Evolutionary conservation across 2,888 invertebrate species (phyloP), one percentile per base, ranked within the genome.

Genomic region (Xestia ashworthii): DNA sequence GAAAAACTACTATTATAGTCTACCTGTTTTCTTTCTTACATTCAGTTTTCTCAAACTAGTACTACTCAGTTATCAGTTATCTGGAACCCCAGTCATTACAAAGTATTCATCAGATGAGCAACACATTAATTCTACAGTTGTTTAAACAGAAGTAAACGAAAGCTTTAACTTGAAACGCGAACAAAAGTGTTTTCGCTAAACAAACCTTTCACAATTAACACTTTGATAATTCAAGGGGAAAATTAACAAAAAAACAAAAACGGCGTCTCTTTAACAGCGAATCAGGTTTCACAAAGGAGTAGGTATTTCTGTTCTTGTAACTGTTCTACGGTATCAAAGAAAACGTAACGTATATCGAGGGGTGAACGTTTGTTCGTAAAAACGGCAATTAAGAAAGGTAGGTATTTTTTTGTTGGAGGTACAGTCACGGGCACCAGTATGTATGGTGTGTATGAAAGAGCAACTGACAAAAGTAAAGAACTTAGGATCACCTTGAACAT

Each of bases 161-260:
- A 50, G 4, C 50, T n/a, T 50, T 32, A 65, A 74, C 44, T 72
- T 68, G 69, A 22, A 55, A 78, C 22, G 46, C 12, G 38, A 41
- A 60, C 71, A 76, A 67, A 78, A 71, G 38, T 71, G 72, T 71
- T 78, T 50, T 11, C 48, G n/a, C 53, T 50, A 74, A 75, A 80
- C 58, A 74, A 71, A 74, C 44, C 46, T 64, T 70, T 71, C 55
- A 67, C 41, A 73, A n/a, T 53, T 41, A 74, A 73, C 83, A 72
- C 77, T 86, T 87, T 87, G 83, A 79, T 76, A 80, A 80, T 72
- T 83, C 71, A 77, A 46, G 12, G 6, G 44, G 66, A 76, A 87
- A 85, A 85, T 80, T 74, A 58, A 53, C 48, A 83, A 74, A 75
- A 64, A 76, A 73, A 68, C 41, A 62, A 74, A 64, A 6, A 14